Evolutionary conservation across 92 coral and sea anemone species (phyloP), one percentile per base, ranked within the genome.

Genomic region (Siderastrea radians): DNA sequence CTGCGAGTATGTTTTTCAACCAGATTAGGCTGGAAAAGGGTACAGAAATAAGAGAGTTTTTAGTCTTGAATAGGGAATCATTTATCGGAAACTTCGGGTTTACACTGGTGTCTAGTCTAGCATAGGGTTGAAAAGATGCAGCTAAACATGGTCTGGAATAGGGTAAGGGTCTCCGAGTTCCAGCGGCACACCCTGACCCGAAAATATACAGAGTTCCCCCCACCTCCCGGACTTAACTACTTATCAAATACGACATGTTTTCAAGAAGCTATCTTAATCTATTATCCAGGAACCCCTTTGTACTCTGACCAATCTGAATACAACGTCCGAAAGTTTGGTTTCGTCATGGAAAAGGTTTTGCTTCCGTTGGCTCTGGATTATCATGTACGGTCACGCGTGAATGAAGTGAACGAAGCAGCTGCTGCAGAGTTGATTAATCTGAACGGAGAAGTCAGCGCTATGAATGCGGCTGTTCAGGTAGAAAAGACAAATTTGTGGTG

Each of bases 321-420:
- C 19, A 1, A 48, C 48, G 72, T 12, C 48, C 48, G 16, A 63
- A 77, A 76, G n/a, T 83, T 89, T 54, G 74, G 86, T 43, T 3
- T 2, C 10, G 73, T 89, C 46, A 43, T 89, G 71, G 53, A 79
- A 10, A 70, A 58, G 26, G 79, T 89, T 19, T 89, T 89, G 4
- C 92, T 89, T 38, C 92, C 92, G 1, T 62, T 83, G 74, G 77
- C n/a, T n/a, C n/a, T n/a, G n/a, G n/a, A n/a, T n/a, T n/a, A n/a
- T n/a, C n/a, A 89, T 73, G 49, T 89, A 16, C 59, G 83, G 57
- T 67, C 84, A 46, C 64, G 89, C 6, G 66, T 8, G 6, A 52
- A 15, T 55, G 92, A 89, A 8, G 82, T 78, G 5, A 9, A 77
- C 53, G 75, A 14, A 16, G 62, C 71, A 8, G 72, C 89, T 14